phyloP scores from a whole-genome alignment of 2,113 vertebrate species.

The Damaliscus lunatus region DNA sequence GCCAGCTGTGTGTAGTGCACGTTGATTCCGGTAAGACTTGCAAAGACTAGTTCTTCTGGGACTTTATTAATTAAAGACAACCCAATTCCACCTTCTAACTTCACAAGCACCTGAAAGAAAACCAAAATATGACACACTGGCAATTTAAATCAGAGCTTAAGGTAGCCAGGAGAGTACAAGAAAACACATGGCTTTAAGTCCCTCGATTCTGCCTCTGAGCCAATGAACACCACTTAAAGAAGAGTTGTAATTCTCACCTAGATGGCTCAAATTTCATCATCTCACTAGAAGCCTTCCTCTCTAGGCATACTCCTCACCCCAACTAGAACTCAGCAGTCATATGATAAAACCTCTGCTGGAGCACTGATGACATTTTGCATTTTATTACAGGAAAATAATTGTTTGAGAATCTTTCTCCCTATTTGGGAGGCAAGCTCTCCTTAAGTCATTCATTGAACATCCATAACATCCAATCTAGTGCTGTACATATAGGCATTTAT shows the following conservation, averaged over 20 bases:
- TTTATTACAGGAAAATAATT: neutral
- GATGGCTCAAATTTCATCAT: neutral
- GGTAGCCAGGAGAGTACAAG: neutral
- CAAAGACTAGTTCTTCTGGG: conserved; percentile 94
- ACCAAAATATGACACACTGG: neutral
- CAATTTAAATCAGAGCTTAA: neutral
- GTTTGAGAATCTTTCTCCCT: neutral
- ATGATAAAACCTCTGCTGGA: neutral
- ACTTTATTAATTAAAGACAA: conserved; percentile 95
- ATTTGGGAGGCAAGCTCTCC: no score
- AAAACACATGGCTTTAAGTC: neutral
- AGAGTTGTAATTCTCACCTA: neutral
- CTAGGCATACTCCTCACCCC: neutral
- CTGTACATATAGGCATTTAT: no score
- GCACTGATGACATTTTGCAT: neutral
- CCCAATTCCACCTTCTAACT: conserved; percentile 92
- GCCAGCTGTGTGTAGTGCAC: conserved; percentile 92
- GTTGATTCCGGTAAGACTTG: conserved; percentile 88
- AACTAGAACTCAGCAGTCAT: neutral
- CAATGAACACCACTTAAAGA: neutral
- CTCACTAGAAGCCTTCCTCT: neutral
- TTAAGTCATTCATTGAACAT: no score
- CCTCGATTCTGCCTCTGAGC: neutral
- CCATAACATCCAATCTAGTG: no score
- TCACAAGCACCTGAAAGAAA: conserved; percentile 88